These are phyloP conservation scores for Clarias batrachus DNA, from an alignment of 2,113 vertebrate species.

Conservation along the genomic window DNA sequence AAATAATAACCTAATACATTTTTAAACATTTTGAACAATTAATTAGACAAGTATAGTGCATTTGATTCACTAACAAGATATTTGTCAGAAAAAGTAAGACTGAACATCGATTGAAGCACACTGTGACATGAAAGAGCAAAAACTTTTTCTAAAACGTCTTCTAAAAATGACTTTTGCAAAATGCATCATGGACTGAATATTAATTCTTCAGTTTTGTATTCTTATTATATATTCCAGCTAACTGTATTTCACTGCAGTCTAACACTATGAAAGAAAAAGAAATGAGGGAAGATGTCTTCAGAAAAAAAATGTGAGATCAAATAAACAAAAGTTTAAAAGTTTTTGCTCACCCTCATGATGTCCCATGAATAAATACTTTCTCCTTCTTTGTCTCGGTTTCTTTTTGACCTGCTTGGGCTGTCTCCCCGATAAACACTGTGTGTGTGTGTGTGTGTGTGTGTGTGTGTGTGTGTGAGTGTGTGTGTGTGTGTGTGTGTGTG, in stretches of 20 bases:
- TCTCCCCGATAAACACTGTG: background rate
- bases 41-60: background rate
- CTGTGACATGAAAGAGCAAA: background rate
- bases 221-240: background rate
- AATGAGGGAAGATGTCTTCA: background rate
- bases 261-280: background rate
- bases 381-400: background rate
- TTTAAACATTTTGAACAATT: background rate
- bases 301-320: background rate
- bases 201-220: background rate
- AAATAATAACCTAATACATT: background rate
- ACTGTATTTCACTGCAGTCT: background rate
- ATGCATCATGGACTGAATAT: background rate
- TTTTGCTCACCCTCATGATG: conserved; percentile 47
- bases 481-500: background rate
- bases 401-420: background rate
- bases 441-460: background rate
- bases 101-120: background rate
- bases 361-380: conserved; percentile 12
- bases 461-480: background rate
- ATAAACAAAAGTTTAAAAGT: too few relatives aligned
- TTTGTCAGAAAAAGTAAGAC: background rate
- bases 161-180: background rate
- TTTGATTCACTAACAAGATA: background rate
- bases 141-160: background rate